Evolutionary conservation across 2,888 invertebrate species (phyloP).

Genomic region (Acanthoscelides obtectus): DNA sequence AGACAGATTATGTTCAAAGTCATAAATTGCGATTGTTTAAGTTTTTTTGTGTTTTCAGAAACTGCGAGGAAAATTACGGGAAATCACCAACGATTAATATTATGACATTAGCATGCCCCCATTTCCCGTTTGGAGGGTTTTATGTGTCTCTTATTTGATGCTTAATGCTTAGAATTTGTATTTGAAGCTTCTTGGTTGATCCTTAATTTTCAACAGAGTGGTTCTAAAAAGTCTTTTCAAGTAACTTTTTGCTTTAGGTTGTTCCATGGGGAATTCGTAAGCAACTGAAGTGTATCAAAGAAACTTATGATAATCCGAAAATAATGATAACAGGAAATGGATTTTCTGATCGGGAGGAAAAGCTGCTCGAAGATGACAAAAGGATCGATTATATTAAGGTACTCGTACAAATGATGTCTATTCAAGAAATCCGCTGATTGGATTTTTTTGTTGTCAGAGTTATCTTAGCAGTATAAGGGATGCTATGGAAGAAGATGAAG

Average conservation of each 20-base stretch:
- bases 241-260: not conserved
- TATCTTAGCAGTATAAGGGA: constrained; percentile 28
- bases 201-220: no score
- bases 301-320: constrained; percentile 7
- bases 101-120: no score
- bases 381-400: constrained; percentile 8
- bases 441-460: constrained; percentile 28
- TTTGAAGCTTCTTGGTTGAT: no score
- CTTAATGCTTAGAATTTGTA: no score
- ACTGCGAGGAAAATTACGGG: no score
- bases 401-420: not conserved
- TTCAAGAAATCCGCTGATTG: not conserved
- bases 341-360: not conserved
- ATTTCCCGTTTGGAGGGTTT: no score
- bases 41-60: no score
- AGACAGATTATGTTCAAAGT: no score
- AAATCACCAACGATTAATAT: no score
- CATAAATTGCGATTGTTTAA: no score
- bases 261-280: constrained; percentile 1
- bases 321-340: constrained; percentile 8
- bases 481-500: constrained; percentile 41
- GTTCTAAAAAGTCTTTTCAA: no score
- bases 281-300: constrained; percentile 4
- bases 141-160: no score
- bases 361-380: constrained; percentile 3